Evolutionary conservation across 2,888 invertebrate genomes (phyloP).

Genomic region (Agrochola litura): DNA sequence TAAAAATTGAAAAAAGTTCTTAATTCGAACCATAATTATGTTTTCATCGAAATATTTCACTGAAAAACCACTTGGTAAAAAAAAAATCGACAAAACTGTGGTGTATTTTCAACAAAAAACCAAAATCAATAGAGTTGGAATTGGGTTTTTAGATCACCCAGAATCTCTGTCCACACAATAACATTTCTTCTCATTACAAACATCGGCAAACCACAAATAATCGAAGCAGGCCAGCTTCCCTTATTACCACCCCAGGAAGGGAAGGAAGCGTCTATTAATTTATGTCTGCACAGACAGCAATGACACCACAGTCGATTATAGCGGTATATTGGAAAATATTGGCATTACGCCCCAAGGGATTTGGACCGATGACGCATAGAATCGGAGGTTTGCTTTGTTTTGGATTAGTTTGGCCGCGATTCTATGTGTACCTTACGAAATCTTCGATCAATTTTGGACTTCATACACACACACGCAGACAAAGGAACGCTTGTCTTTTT

Average conservation of each 20-base stretch:
- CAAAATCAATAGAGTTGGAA: no score
- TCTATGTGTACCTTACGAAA: background rate
- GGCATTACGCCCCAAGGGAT: conserved; percentile 72
- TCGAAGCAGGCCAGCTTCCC: conserved; percentile 65
- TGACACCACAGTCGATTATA: conserved; percentile 85
- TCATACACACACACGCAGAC: no score
- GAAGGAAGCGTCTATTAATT: conserved; percentile 85
- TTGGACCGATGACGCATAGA: conserved; percentile 39
- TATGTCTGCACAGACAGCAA: conserved; percentile 88
- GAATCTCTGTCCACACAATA: background rate
- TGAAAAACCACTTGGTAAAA: no score
- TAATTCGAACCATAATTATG: no score
- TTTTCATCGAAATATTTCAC: no score
- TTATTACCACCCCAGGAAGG: conserved; percentile 60
- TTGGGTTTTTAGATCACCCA: background rate
- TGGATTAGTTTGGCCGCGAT: background rate
- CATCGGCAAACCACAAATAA: conserved; percentile 44
- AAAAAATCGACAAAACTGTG: no score
- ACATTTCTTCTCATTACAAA: conserved; percentile 42
- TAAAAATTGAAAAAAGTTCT: no score
- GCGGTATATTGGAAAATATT: conserved; percentile 89
- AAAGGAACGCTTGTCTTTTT: no score
- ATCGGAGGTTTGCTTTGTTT: conserved; percentile 13
- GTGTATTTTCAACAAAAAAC: no score
- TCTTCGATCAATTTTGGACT: background rate